Percentiles rank a stretch among this genome's conserved stretches.
phyloP scores from a whole-genome alignment of 2,113 vertebrate species.

The Grus americana region DNA sequence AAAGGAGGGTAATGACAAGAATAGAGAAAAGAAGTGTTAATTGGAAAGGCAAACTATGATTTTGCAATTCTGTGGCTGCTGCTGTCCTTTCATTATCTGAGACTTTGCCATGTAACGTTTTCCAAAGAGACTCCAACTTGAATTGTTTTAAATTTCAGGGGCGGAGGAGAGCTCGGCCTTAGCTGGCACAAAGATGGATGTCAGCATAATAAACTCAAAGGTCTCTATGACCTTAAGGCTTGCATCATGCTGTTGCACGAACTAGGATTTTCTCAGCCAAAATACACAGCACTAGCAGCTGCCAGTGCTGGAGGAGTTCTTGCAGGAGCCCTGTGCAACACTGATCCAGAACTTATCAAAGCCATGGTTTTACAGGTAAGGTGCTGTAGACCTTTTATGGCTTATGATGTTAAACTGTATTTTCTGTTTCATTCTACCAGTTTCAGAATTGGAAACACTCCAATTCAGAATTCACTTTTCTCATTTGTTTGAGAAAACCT shows the following conservation, averaged over 20 bases:
- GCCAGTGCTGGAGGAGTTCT: conserved; percentile 92
- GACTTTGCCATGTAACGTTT: neutral
- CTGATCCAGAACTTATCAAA: conserved; percentile 79
- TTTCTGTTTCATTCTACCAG: neutral
- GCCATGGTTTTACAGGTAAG: conserved; percentile 87
- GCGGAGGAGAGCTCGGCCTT: conserved; percentile 91
- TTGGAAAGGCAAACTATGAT: neutral
- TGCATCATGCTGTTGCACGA: conserved; percentile 84
- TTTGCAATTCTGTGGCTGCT: neutral
- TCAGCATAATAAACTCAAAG: conserved; percentile 82
- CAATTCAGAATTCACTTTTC: neutral
- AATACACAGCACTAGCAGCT: conserved; percentile 79
- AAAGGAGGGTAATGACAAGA: neutral
- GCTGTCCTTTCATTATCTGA: neutral
- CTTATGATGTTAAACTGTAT: neutral
- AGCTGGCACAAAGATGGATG: conserved; percentile 87
- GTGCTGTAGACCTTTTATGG: neutral
- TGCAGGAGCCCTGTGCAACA: conserved; percentile 89
- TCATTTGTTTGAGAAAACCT: neutral
- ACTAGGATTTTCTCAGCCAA: conserved; percentile 84
- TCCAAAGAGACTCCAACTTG: neutral
- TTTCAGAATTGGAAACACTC: neutral
- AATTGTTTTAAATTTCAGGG: conserved; percentile 75
- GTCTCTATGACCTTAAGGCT: conserved; percentile 87
- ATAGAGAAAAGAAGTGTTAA: neutral